Evolutionary conservation across 2,113 vertebrate genomes (phyloP).

Genomic region (Pseudolaguvia tuberculata): DNA sequence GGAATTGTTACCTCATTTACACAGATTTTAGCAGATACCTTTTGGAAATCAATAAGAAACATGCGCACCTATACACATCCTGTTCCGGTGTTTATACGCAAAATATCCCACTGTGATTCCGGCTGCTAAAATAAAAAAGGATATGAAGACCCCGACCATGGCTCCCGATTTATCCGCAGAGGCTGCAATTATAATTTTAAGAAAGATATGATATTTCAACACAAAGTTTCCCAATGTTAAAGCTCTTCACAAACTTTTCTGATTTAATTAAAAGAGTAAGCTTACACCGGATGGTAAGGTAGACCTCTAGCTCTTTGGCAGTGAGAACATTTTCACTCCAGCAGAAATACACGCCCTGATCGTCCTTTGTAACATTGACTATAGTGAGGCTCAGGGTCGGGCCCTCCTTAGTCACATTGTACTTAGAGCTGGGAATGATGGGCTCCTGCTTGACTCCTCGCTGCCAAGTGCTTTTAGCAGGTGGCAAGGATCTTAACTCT

Average conservation of each 20-base stretch:
- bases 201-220: background rate
- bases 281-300: conserved; percentile 80
- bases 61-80: conserved; percentile 66
- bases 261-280: background rate
- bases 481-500: conserved; percentile 65
- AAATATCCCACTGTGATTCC: conserved; percentile 55
- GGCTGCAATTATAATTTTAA: conserved; percentile 41
- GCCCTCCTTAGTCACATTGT: conserved; percentile 60
- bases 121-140: conserved; percentile 56
- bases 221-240: background rate
- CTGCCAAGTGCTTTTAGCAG: conserved; percentile 77
- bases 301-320: conserved; percentile 70
- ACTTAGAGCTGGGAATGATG: conserved; percentile 65
- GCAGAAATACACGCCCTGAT: conserved; percentile 80
- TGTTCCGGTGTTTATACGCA: conserved; percentile 59
- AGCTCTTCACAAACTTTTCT: background rate
- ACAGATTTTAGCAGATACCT: too few species aligned
- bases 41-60: background rate
- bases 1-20: background rate
- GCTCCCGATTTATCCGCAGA: conserved; percentile 58
- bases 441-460: conserved; percentile 55
- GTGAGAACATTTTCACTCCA: conserved; percentile 78
- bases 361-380: conserved; percentile 72
- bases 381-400: conserved; percentile 75
- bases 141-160: conserved; percentile 64